Conservation (phyloP, 1,140 invertebrate genomes). For the Cyclargus thomasi region DNA sequence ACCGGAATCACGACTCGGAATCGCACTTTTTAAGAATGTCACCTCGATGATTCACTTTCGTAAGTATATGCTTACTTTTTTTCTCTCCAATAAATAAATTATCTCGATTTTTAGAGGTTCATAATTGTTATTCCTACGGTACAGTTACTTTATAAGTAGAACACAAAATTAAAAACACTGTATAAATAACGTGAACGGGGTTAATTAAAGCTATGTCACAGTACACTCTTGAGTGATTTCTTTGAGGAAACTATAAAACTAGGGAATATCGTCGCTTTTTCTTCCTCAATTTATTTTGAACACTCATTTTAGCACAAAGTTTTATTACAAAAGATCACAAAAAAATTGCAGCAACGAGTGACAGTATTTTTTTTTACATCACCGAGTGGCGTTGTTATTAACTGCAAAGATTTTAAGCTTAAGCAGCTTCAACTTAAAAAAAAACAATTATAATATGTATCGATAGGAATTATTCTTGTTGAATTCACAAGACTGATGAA, state of each 20-base stretch:
- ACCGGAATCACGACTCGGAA: conserved; percentile 17
- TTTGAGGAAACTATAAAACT: neutral
- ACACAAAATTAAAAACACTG: conserved; percentile 24
- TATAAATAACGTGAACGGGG: conserved; percentile 16
- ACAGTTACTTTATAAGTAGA: conserved; percentile 36
- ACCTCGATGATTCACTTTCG: neutral
- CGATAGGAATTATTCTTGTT: too few species aligned
- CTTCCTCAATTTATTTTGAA: neutral
- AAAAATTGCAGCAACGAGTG: neutral
- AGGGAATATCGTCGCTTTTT: neutral
- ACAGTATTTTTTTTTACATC: neutral
- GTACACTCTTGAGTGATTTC: neutral
- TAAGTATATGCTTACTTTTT: neutral
- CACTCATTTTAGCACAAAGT: conserved; percentile 9
- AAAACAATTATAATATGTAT: too few species aligned
- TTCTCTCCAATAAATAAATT: neutral
- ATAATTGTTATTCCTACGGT: conserved; percentile 25
- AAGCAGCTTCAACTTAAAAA: too few species aligned
- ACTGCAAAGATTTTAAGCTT: neutral
- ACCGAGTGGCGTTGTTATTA: neutral
- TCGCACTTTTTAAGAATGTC: conserved; percentile 2
- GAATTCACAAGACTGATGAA: too few species aligned
- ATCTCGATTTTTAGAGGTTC: neutral
- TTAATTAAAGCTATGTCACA: neutral
- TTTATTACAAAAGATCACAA: conserved; percentile 8